Evolutionary conservation across 2,888 invertebrate genomes (phyloP), one percentile per base, ranked within the genome.

Genomic region (Strigamia crassipes): DNA sequence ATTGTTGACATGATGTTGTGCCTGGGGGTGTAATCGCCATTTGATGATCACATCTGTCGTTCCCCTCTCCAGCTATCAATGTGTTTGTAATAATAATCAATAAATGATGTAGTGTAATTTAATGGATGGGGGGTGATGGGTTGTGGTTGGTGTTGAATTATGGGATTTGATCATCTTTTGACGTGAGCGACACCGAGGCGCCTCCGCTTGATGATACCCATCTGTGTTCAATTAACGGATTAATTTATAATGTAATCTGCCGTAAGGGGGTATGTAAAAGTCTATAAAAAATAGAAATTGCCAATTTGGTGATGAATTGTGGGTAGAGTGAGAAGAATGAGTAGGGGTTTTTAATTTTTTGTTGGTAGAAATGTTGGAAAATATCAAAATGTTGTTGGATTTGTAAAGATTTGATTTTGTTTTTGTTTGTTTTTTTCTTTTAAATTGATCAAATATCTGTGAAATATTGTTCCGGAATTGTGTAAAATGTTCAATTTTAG

Each of bases 201-300:
- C 61, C 61, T 66, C 21, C 23, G 61, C 12, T 21, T 21, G 61
- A 66, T 66, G 21, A 21, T 18, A 18, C 61, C 61, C 61, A 66
- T 66, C 61, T 66, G 61, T 66, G 61, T 66, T 66, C 61, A 66
- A 66, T 66, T 66, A 66, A 66, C 21, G 61, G 61, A 66, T 66
- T 66, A 66, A 66, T 66, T 66, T 66, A 66, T 66, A 66, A 66
- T 66, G 61, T 66, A 66, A 66, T 66, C 61, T 66, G 61, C 61
- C 21, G 61, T 21, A 18, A 66, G 61, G 61, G 61, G 13, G 46
- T 46, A 21, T 12, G 18, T 12, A 23, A 66, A 23, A 23, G 21
- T 66, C 61, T 66, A 66, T n/a, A 66, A 66, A 61, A 61, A 61
- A 61, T 18, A 27, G 3, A 51, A 51, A 38, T 38, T 2, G 6